A percentile compares a stretch with the other conserved stretches of the same genome.
Conservation (phyloP, 2,888 invertebrate genomes). For the Theodoxus fluviatilis region DNA sequence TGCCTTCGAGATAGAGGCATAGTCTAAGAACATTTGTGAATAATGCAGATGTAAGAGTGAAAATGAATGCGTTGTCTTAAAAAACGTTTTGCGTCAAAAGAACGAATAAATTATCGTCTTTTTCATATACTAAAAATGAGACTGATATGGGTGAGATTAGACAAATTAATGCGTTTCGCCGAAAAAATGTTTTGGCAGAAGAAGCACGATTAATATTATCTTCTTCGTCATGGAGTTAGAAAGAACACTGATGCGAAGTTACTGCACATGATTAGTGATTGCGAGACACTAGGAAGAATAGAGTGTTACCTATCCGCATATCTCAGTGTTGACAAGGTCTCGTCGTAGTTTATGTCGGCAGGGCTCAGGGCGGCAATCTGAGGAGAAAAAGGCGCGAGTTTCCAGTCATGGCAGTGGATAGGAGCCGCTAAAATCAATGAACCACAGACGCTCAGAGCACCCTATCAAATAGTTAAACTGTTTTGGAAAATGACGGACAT, state of each 20-base stretch:
- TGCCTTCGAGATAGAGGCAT: too few species aligned
- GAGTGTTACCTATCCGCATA: slow-evolving; percentile 50
- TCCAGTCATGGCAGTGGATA: too few species aligned
- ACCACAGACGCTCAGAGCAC: not conserved
- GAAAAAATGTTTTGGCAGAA: too few species aligned
- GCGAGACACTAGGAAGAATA: not conserved
- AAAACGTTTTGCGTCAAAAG: too few species aligned
- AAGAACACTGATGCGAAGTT: not conserved
- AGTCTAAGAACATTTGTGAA: too few species aligned
- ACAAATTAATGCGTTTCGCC: too few species aligned
- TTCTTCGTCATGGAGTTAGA: not conserved
- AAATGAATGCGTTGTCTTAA: too few species aligned
- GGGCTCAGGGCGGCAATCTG: slow-evolving; percentile 55
- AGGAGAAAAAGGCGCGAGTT: slow-evolving; percentile 23
- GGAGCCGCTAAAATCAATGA: not conserved
- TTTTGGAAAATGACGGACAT: not conserved
- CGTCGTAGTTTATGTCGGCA: slow-evolving; percentile 55
- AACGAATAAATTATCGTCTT: too few species aligned
- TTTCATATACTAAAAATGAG: too few species aligned
- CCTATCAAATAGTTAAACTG: not conserved
- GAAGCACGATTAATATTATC: not conserved
- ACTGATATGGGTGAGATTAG: too few species aligned
- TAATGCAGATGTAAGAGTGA: too few species aligned
- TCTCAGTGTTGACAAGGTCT: slow-evolving; percentile 52
- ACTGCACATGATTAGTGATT: not conserved